phyloP scores from a whole-genome alignment of 1,140 invertebrate genomes.

The Polypedilum pembai region DNA sequence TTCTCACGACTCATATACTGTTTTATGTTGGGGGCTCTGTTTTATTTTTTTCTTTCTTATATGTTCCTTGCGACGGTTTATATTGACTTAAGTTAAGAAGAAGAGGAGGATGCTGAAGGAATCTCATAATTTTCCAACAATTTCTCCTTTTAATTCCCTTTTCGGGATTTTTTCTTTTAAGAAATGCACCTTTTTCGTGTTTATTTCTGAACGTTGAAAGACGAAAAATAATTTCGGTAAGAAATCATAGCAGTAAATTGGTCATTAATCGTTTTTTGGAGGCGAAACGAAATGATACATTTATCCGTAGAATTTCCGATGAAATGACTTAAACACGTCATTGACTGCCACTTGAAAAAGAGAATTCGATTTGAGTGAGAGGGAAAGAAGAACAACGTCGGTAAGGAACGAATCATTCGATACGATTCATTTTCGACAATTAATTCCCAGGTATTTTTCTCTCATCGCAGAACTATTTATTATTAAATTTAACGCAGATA shows the following conservation, averaged over 20 bases:
- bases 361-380: neutral
- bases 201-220: neutral
- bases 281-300: constrained; percentile 21
- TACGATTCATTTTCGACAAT: neutral
- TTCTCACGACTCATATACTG: constrained; percentile 20
- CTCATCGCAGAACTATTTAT: neutral
- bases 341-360: neutral
- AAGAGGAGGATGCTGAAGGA: neutral
- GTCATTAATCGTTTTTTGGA: constrained; percentile 27
- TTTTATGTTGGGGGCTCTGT: neutral
- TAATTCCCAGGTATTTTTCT: constrained; percentile 20
- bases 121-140: constrained; percentile 23
- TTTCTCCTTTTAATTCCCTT: neutral
- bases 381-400: neutral
- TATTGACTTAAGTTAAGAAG: neutral
- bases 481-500: constrained; percentile 27
- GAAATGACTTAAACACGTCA: neutral
- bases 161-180: neutral
- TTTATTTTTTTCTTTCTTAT: neutral
- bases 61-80: neutral
- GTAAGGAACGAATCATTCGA: neutral
- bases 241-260: constrained; percentile 26
- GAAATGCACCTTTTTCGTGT: neutral
- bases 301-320: constrained; percentile 15
- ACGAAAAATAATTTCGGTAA: neutral